Conservation (phyloP, 2,888 invertebrate species). For the Hermaeophaga mercurialis region DNA sequence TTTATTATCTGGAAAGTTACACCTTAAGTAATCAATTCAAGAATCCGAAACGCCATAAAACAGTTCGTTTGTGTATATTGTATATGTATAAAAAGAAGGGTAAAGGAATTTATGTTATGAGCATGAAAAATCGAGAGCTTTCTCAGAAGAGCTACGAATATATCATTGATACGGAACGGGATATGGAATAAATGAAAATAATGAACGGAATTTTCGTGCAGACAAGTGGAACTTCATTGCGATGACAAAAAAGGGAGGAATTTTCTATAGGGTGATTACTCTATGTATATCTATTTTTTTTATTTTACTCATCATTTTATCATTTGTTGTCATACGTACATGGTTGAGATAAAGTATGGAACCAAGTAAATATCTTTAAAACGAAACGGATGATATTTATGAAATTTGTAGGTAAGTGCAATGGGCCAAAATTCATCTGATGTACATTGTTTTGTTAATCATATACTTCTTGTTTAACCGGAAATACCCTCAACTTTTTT, state of each 20-base stretch:
- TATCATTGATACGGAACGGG: conserved; percentile 14
- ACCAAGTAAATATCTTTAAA: too few species aligned
- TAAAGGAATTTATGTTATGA: conserved; percentile 7
- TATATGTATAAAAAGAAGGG: conserved; percentile 1
- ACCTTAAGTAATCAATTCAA: not conserved
- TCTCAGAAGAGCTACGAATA: conserved; percentile 5
- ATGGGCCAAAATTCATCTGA: too few species aligned
- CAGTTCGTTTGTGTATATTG: conserved; percentile 13
- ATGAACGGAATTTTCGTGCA: conserved; percentile 11
- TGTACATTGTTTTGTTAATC: too few species aligned
- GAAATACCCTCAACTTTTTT: too few species aligned
- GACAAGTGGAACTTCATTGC: conserved; percentile 5
- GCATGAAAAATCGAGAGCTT: conserved; percentile 25
- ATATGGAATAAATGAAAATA: conserved; percentile 13
- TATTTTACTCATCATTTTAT: too few species aligned
- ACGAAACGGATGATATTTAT: too few species aligned
- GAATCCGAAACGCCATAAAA: conserved; percentile 2
- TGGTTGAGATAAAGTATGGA: too few species aligned
- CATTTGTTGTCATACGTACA: too few species aligned
- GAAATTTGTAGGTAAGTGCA: too few species aligned
- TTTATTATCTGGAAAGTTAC: not conserved
- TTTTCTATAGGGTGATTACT: not conserved
- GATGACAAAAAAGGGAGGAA: not conserved
- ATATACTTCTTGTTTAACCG: too few species aligned
- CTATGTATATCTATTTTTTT: too few species aligned